These are phyloP conservation scores for Caenorhabditis virilis DNA, from an alignment of 2,888 invertebrate genomes.

Conservation along the genomic window DNA sequence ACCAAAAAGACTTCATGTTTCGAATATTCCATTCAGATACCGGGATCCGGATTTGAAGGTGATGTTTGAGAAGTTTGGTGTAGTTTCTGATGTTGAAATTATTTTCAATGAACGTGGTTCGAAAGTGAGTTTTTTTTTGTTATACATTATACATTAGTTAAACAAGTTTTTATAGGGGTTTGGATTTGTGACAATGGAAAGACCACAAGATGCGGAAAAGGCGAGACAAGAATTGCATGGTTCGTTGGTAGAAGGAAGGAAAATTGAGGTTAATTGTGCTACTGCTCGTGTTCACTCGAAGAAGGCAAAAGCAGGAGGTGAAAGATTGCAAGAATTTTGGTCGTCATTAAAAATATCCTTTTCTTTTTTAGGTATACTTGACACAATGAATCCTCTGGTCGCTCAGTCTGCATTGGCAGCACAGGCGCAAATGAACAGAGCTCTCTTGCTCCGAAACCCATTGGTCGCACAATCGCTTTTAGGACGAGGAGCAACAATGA, in stretches of 20 bases:
- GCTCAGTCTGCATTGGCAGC: conserved; percentile 42
- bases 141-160: background rate
- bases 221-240: conserved; percentile 99
- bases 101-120: conserved; percentile 99
- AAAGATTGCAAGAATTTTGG: no score
- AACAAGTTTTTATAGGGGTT: conserved; percentile 87
- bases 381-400: conserved; percentile 32
- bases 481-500: conserved; percentile 21
- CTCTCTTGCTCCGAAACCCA: conserved; percentile 39
- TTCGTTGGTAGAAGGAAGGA: conserved; percentile 99
- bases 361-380: conserved; percentile 36
- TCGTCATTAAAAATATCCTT: no score
- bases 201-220: conserved; percentile 99
- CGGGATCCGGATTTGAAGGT: conserved; percentile 96
- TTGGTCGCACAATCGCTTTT: conserved; percentile 39
- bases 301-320: conserved; percentile 76
- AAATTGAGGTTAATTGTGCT: conserved; percentile 97
- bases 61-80: conserved; percentile 83
- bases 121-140: conserved; percentile 78
- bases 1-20: conserved; percentile 87
- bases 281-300: conserved; percentile 99
- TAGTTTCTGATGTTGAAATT: conserved; percentile 98
- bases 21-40: conserved; percentile 99
- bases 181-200: conserved; percentile 99
- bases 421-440: conserved; percentile 40